Percentiles rank a stretch among this genome's conserved stretches.
Conservation (phyloP, 2,113 vertebrate species). For the Passer montanus region DNA sequence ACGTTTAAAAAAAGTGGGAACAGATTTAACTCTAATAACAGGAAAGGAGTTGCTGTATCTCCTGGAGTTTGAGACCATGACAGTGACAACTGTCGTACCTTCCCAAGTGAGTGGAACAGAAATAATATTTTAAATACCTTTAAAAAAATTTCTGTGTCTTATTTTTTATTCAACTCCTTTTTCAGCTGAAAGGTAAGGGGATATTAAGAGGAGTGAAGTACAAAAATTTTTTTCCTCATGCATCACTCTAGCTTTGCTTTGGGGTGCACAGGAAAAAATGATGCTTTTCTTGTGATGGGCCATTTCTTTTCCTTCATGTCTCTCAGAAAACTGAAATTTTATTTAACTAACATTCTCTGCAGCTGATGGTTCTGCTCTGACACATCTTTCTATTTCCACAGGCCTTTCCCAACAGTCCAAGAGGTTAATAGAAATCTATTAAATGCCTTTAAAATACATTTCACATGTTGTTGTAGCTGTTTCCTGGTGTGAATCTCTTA, state of each 20-base stretch:
- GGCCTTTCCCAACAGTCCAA: slow-evolving; percentile 12
- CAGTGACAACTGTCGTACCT: background rate
- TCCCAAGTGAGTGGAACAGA: background rate
- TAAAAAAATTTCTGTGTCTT: background rate
- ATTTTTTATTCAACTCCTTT: background rate
- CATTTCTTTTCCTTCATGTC: background rate
- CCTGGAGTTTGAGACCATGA: background rate
- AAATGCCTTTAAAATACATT: slow-evolving; percentile 53
- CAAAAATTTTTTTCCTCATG: background rate
- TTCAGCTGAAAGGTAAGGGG: background rate
- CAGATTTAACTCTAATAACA: background rate
- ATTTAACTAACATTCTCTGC: background rate
- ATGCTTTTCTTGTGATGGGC: background rate
- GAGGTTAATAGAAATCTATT: slow-evolving; percentile 48
- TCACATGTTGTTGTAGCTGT: slow-evolving; percentile 28
- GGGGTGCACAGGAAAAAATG: background rate
- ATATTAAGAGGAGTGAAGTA: background rate
- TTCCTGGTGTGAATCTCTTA: slow-evolving; percentile 44
- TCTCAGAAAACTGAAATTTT: slow-evolving; percentile 16
- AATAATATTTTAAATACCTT: background rate
- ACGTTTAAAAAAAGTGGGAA: background rate
- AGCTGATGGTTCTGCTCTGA: slow-evolving; percentile 22
- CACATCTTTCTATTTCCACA: slow-evolving; percentile 14
- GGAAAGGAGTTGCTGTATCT: background rate
- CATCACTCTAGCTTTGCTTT: background rate